phyloP scores from a whole-genome alignment of 2,797 vertebrate genomes.

The Eupleurogrammus muticus region DNA sequence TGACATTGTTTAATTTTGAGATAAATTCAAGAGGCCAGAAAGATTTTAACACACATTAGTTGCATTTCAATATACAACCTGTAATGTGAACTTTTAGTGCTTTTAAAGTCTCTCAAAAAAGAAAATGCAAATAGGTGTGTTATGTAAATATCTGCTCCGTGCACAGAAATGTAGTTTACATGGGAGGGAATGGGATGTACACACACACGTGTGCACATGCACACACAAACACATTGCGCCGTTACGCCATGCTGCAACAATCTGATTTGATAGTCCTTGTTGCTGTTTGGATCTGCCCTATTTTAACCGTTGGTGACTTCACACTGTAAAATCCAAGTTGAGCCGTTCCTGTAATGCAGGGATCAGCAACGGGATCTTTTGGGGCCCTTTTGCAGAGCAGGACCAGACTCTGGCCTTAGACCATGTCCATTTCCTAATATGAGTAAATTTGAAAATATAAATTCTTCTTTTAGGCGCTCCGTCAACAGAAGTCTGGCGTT shows the following conservation, averaged over 20 bases:
- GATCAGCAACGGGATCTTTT: conserved; percentile 57
- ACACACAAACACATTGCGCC: conserved; percentile 17
- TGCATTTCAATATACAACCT: no score
- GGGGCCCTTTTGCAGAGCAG: conserved; percentile 24
- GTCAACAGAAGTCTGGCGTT: not conserved
- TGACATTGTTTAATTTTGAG: conserved; percentile 11
- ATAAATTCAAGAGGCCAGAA: conserved; percentile 6
- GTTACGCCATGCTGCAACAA: conserved; percentile 75
- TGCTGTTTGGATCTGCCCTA: conserved; percentile 74
- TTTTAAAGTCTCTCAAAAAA: no score
- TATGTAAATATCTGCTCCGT: conserved; percentile 70
- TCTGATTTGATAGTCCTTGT: conserved; percentile 76
- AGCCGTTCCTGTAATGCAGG: conserved; percentile 54
- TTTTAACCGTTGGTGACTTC: conserved; percentile 77
- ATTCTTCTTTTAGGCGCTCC: not conserved
- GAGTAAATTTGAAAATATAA: not conserved
- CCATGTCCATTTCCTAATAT: not conserved
- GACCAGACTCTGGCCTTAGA: conserved; percentile 22
- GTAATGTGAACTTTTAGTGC: no score
- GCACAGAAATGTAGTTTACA: conserved; percentile 63
- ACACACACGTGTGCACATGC: conserved; percentile 20
- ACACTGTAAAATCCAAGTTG: conserved; percentile 62
- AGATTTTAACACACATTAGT: not conserved
- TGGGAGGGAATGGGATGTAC: conserved; percentile 43
- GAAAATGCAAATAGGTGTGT: conserved; percentile 3